Evolutionary conservation across 2,797 vertebrate genomes (phyloP).

Genomic region (Dipus sagitta): DNA sequence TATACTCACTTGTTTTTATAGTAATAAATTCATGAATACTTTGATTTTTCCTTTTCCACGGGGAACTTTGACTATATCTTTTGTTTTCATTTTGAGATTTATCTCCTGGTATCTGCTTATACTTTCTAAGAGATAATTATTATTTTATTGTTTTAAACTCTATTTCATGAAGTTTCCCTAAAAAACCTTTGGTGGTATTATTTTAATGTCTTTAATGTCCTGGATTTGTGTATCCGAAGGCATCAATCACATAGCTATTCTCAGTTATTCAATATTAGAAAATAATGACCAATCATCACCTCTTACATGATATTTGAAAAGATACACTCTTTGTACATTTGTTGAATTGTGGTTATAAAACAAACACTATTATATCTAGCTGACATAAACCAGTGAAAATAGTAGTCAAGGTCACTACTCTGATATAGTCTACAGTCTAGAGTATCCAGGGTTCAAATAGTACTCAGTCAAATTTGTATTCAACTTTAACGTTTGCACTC

Average conservation of each 20-base stretch:
- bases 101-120: not conserved
- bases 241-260: not conserved
- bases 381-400: not conserved
- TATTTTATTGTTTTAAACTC: not conserved
- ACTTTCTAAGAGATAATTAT: constrained; percentile 11
- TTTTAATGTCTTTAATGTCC: not conserved
- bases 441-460: not conserved
- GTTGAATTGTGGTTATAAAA: not conserved
- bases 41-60: not conserved
- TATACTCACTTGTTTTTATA: not conserved
- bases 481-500: not conserved
- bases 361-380: not conserved
- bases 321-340: too few species aligned
- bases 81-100: not conserved
- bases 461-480: not conserved
- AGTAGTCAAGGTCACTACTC: not conserved
- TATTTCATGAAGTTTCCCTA: not conserved
- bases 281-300: too few species aligned
- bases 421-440: not conserved
- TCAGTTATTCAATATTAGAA: not conserved
- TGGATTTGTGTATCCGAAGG: not conserved
- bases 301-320: too few species aligned
- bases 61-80: not conserved
- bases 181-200: not conserved
- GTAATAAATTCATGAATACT: not conserved